Percentiles rank a stretch among this genome's conserved stretches.
Evolutionary conservation across 2,113 vertebrate genomes (phyloP).

Genomic region (Pseudorhombus dupliciocellatus): DNA sequence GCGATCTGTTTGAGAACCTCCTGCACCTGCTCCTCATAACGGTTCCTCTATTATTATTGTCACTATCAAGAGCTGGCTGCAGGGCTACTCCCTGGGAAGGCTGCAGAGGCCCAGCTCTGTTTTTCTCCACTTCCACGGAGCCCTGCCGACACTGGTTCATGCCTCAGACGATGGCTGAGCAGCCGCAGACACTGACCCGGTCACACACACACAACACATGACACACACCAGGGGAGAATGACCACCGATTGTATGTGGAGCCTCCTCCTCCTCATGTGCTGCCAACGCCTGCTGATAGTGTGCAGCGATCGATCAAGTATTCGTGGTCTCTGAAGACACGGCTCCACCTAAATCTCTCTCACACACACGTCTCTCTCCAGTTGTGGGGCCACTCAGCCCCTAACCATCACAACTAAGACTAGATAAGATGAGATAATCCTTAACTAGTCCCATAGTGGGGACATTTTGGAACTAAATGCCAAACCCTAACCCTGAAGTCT

Average conservation of each 20-base stretch:
- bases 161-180: conserved; percentile 2
- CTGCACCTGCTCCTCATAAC: conserved; percentile 30
- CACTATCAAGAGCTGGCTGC: neutral
- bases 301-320: conserved; percentile 16
- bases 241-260: neutral
- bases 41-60: neutral
- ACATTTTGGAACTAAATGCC: no score
- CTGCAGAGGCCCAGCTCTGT: conserved; percentile 32
- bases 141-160: neutral
- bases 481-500: no score
- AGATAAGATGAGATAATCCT: no score
- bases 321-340: neutral
- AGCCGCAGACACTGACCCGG: neutral
- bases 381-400: no score
- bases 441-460: no score
- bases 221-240: neutral
- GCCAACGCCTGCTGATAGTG: neutral
- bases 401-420: no score
- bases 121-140: neutral
- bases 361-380: neutral
- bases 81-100: conserved; percentile 44
- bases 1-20: neutral
- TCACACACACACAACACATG: neutral
- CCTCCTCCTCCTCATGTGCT: neutral
- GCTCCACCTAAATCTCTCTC: neutral